Conservation (phyloP, 2,888 invertebrate species). For the Drosophila atroscutellata region DNA sequence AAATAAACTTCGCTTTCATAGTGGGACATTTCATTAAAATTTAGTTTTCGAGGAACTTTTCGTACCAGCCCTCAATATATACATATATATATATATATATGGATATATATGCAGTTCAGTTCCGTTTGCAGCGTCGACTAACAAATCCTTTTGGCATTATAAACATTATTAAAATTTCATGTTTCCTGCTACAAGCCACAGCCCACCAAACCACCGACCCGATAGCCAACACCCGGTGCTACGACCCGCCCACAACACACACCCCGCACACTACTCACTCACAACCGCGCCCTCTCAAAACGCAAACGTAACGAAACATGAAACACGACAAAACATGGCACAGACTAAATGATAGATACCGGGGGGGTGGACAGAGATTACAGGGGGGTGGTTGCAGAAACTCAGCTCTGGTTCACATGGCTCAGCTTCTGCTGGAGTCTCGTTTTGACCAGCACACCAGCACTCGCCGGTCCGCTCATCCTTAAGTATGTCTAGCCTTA, state of each 20-base stretch:
- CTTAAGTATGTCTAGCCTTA: constrained; percentile 76
- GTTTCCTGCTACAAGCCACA: constrained; percentile 69
- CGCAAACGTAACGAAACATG: constrained; percentile 77
- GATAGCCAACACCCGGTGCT: constrained; percentile 16
- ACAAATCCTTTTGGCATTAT: constrained; percentile 82
- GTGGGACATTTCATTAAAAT: not conserved
- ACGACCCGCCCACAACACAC: not conserved
- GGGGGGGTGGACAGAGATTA: not conserved
- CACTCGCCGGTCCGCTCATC: constrained; percentile 19
- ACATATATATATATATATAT: constrained; percentile 8
- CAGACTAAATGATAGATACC: not conserved
- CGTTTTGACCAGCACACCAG: constrained; percentile 42
- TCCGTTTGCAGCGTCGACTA: constrained; percentile 71
- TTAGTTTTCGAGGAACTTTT: not conserved
- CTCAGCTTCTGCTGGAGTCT: constrained; percentile 32
- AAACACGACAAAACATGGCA: constrained; percentile 61
- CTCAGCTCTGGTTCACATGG: constrained; percentile 35
- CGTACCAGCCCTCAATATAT: constrained; percentile 26
- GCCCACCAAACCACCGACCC: constrained; percentile 20
- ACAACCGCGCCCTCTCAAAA: constrained; percentile 57
- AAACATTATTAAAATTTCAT: constrained; percentile 82
- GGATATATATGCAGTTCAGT: constrained; percentile 54
- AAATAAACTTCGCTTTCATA: not conserved
- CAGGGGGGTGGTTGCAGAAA: constrained; percentile 3
- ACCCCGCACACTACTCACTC: not conserved